Base-by-base conservation (phyloP, 1,140 invertebrate genomes). In the Gonatopus flavifemur region DNA sequence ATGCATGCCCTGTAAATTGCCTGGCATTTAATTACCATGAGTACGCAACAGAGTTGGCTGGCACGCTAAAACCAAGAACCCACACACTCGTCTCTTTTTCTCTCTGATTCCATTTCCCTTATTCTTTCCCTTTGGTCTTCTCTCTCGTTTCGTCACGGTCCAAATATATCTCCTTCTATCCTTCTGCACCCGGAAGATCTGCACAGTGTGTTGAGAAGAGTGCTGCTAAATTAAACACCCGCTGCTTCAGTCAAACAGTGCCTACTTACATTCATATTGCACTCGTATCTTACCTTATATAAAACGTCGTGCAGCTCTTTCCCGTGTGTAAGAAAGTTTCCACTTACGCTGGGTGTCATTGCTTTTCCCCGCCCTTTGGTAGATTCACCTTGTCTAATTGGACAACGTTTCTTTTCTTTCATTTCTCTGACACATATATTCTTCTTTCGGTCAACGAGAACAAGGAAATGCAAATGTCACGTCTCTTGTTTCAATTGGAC, bases 1-100 rank as follows among this genome's bases (percentile, higher is more conserved):
- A 66, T 69, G 66, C 66, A 66, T 62, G 57, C 62, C 52, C 56
- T 57, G 66, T 71, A 71, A 71, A 71, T 73, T 71, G 64, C 59
- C 57, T 68, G 66, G 65, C 69, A 70, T 70, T 73, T 73, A 73
- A 73, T 73, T 73, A 72, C 69, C 62, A 67, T 64, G 67, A 73
- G 69, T 72, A 70, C 61, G 66, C 59, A 68, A 59, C n/a, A n/a
- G n/a, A n/a, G n/a, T n/a, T n/a, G 55, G 40, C 59, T 44, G 52
- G 52, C 70, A 67, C 58, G 65, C 63, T 65, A 67, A 65, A 69
- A 61, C 60, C 59, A 65, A 62, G 62, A 64, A 56, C 59, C 52
- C 57, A 55, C 54, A 49, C 38, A 52, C 15, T 42, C 36, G 46
- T 42, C 30, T 30, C 38, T 57, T 51, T 53, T 45, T 40, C 40